Conservation (phyloP, 2,113 vertebrate genomes). For the Tinamus guttatus region DNA sequence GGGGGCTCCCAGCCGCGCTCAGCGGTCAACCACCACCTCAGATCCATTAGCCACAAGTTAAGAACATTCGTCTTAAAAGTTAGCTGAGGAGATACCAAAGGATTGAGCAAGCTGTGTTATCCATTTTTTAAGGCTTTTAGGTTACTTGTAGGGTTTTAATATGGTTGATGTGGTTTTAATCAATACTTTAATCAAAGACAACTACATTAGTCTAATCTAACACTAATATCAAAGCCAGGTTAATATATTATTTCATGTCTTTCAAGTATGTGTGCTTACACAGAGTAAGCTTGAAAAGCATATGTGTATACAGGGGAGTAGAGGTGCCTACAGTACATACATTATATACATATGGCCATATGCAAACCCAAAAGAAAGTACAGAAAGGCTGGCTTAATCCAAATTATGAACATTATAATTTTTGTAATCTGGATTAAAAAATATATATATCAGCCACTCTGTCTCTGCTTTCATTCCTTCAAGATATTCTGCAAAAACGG, state of each 20-base stretch:
- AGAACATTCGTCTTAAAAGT: neutral
- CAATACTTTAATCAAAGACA: neutral
- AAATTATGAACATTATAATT: neutral
- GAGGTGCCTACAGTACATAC: neutral
- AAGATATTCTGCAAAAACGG: neutral
- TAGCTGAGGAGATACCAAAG: neutral
- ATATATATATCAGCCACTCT: neutral
- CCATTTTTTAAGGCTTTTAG: neutral
- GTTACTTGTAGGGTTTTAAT: neutral
- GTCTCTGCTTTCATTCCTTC: neutral
- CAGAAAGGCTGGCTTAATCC: neutral
- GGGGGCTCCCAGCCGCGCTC: too few relatives aligned
- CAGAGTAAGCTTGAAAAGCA: neutral
- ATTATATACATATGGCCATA: neutral
- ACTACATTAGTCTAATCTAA: neutral
- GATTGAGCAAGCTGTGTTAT: accelerated
- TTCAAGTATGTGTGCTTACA: neutral
- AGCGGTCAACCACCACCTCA: too few relatives aligned
- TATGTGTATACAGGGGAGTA: neutral
- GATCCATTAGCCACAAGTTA: neutral
- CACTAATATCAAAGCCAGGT: neutral
- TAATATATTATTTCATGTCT: neutral
- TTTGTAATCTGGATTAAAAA: too few relatives aligned
- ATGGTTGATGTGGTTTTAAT: neutral
- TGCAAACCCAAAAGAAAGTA: neutral